phyloP scores from a whole-genome alignment of 2,797 vertebrate species.

The Phylloscopus collybita region DNA sequence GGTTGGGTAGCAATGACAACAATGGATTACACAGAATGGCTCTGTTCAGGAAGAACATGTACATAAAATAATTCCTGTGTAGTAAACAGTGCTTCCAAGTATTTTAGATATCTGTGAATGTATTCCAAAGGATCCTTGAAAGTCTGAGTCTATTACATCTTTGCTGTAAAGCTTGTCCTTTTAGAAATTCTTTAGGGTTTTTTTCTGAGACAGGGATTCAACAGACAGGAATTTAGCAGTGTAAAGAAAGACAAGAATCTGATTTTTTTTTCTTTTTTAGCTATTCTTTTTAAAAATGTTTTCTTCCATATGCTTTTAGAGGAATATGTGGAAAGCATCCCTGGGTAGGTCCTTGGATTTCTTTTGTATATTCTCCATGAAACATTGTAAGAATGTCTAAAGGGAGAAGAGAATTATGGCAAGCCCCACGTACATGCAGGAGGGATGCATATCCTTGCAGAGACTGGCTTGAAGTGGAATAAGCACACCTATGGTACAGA shows the following conservation, averaged over 20 bases:
- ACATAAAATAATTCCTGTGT: neutral
- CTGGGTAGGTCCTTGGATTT: neutral
- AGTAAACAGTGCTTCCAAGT: neutral
- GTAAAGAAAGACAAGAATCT: neutral
- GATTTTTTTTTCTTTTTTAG: neutral
- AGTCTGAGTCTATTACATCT: neutral
- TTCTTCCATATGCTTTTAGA: rapidly evolving
- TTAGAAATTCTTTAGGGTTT: neutral
- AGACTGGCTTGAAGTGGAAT: neutral
- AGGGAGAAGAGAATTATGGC: neutral
- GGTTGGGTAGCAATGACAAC: slow-evolving; percentile 23
- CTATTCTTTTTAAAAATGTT: neutral
- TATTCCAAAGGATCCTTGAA: neutral
- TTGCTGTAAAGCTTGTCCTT: neutral
- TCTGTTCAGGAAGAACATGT: neutral
- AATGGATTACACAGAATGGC: slow-evolving; percentile 35
- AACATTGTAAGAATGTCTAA: neutral
- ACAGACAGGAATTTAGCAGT: neutral
- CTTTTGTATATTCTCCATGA: neutral
- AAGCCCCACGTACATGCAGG: rapidly evolving
- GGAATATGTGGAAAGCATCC: neutral
- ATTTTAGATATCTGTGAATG: neutral
- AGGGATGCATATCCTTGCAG: neutral
- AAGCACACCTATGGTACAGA: neutral
- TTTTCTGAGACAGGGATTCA: neutral